Evolutionary conservation across 2,797 vertebrate genomes (phyloP).

Genomic region (Echeneis naucrates): DNA sequence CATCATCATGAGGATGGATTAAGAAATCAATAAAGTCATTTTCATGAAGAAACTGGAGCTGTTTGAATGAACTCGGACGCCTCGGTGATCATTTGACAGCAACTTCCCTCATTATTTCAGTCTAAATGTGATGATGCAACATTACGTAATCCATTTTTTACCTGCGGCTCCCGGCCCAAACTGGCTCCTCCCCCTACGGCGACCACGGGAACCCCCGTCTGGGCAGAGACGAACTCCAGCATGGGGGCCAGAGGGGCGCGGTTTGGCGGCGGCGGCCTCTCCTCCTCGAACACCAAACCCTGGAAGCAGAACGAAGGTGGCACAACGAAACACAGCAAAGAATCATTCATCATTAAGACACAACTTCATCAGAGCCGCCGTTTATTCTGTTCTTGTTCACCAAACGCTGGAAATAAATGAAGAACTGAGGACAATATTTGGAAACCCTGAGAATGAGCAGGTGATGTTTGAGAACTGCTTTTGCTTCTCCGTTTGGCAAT

Average conservation of each 20-base stretch:
- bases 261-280: conserved; percentile 83
- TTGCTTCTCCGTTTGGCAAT: conserved; percentile 36
- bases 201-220: conserved; percentile 93
- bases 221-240: conserved; percentile 95
- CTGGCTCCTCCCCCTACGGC: conserved; percentile 94
- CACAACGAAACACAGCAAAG: neutral
- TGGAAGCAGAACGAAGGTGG: conserved; percentile 41
- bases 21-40: neutral
- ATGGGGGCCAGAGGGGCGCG: conserved; percentile 90
- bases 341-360: conserved; percentile 20
- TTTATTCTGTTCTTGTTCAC: neutral
- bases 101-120: neutral
- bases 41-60: neutral
- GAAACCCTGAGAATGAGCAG: neutral
- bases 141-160: conserved; percentile 55
- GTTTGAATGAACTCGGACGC: neutral
- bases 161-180: conserved; percentile 94
- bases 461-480: too few relatives aligned
- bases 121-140: conserved; percentile 41
- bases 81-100: neutral
- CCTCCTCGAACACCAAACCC: conserved; percentile 95
- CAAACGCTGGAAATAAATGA: conserved; percentile 10
- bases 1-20: neutral
- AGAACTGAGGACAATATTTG: neutral
- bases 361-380: conserved; percentile 13